phyloP scores from a whole-genome alignment of 2,888 invertebrate genomes.

The Philereme vetulata region DNA sequence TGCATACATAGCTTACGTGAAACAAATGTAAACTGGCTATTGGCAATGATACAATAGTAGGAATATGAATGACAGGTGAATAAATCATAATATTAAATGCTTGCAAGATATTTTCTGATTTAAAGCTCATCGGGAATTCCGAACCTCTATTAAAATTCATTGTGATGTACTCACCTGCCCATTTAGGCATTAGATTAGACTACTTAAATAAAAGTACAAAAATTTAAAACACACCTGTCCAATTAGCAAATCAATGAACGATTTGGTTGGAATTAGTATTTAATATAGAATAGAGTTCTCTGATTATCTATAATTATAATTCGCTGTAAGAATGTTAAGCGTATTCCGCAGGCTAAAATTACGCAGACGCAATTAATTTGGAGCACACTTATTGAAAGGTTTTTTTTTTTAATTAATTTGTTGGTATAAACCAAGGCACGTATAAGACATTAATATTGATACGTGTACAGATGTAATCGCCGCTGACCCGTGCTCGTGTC shows the following conservation, averaged over 20 bases:
- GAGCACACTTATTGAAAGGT: slow-evolving; percentile 15
- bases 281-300: slow-evolving; percentile 7
- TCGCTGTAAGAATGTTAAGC: slow-evolving; percentile 9
- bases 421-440: slow-evolving; percentile 47
- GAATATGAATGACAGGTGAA: slow-evolving; percentile 28
- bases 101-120: not conserved
- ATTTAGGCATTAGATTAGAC: slow-evolving; percentile 17
- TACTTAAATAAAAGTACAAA: not conserved
- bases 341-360: slow-evolving; percentile 8
- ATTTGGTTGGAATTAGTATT: slow-evolving; percentile 11
- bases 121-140: slow-evolving; percentile 4
- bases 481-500: slow-evolving; percentile 54
- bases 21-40: slow-evolving; percentile 59
- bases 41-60: slow-evolving; percentile 32
- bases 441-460: slow-evolving; percentile 65
- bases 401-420: slow-evolving; percentile 22
- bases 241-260: slow-evolving; percentile 32
- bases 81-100: slow-evolving; percentile 1
- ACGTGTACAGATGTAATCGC: slow-evolving; percentile 62
- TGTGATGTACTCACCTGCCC: slow-evolving; percentile 20
- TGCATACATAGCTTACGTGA: slow-evolving; percentile 76
- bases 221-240: slow-evolving; percentile 31
- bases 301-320: slow-evolving; percentile 14
- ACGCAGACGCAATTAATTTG: slow-evolving; percentile 22
- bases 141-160: slow-evolving; percentile 11